Base-by-base conservation (phyloP, 2,888 invertebrate species). In the Proisotoma minuta region DNA sequence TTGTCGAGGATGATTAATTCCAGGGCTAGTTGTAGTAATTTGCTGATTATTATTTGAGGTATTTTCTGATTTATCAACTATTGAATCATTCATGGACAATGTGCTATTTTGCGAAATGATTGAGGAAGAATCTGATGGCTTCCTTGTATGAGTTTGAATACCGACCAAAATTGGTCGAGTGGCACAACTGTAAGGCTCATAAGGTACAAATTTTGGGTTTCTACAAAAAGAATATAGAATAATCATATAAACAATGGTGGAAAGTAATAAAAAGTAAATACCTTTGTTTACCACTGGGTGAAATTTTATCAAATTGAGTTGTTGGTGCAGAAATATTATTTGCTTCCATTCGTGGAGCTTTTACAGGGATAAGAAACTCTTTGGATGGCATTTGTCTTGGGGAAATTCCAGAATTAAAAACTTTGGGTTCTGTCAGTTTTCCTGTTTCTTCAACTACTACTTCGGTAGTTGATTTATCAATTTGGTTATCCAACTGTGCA, bases 161-260 rank as follows among this genome's bases (percentile, higher is more conserved):
- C 60, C 49, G n/a, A 59, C 60, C 23, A 63, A 63, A 57, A 73
- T 73, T 15, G 73, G 64, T 48, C 70, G 51, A 22, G 66, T 69
- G 3, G 73, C 73, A 29, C 72, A 68, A 22, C 61, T 59, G 34
- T 73, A 73, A 15, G 73, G 73, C 51, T 73, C 73, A 59, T 73
- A 73, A 20, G 73, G 72, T 24, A 73, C 62, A 58, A 73, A 73
- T 39, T 70, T 70, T 5, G 73, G 71, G 54, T 72, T 69, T 57
- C 73, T 73, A 28, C 52, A 56, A 23, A 53, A 22, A 49, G 34
- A 57, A 22, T 23, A 47, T 18, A 47, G 28, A 26, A 24, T 20
- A 29, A 52, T 52, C 5, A 26, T 26, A n/a, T 39, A 54, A 49
- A 49, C 12, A 29, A 10, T 58, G 2, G 24, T 29, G 23, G 1